Conservation (phyloP, 2,888 invertebrate species). For the Leptopilina drosophilae region DNA sequence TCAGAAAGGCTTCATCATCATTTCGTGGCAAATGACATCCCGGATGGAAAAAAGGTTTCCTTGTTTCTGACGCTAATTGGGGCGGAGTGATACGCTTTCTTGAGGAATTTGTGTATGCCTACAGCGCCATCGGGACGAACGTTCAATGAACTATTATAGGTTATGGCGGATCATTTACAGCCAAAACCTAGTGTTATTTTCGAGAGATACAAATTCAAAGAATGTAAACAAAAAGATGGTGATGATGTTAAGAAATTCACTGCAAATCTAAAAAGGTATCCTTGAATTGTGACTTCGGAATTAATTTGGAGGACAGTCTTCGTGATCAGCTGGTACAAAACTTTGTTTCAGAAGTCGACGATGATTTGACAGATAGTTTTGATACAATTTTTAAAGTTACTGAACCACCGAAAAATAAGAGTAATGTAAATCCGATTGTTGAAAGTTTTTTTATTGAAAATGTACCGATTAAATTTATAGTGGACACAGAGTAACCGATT, state of each 20-base stretch:
- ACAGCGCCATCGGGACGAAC: slow-evolving; percentile 34
- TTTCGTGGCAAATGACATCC: neutral
- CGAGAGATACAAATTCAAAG: slow-evolving; percentile 48
- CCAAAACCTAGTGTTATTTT: slow-evolving; percentile 45
- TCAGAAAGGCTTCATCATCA: no score
- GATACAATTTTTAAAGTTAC: neutral
- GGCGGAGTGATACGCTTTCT: slow-evolving; percentile 36
- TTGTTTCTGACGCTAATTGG: neutral
- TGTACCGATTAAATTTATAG: neutral
- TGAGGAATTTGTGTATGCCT: slow-evolving; percentile 46
- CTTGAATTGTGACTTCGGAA: slow-evolving; percentile 42
- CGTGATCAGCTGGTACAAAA: slow-evolving; percentile 36
- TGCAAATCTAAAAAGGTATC: slow-evolving; percentile 38
- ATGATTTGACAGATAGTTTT: neutral
- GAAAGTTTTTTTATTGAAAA: neutral
- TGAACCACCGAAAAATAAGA: neutral
- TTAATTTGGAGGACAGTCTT: slow-evolving; percentile 22
- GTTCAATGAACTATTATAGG: slow-evolving; percentile 22
- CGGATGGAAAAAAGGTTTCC: neutral
- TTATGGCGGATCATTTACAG: slow-evolving; percentile 45
- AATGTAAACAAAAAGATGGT: slow-evolving; percentile 36
- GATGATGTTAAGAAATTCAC: slow-evolving; percentile 44
- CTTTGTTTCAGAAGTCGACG: neutral
- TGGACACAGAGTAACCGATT: slow-evolving; percentile 10
- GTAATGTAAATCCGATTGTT: neutral